Evolutionary conservation across 2,888 invertebrate species (phyloP), one percentile per base, ranked within the genome.

Genomic region (Lucinisca nassula): DNA sequence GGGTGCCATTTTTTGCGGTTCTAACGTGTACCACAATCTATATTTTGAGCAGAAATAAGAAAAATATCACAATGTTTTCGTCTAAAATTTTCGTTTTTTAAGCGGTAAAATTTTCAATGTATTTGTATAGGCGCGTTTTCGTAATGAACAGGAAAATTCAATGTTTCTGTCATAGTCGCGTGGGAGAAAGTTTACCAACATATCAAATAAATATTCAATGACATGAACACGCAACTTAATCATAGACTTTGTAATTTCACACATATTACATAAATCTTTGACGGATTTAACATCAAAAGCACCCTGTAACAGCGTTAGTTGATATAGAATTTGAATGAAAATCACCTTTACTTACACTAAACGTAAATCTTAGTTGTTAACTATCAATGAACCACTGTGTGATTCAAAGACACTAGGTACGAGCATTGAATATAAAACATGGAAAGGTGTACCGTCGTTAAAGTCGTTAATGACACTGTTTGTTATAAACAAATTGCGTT

Each of bases 181-280:
- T 67, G 67, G 67, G 67, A 67, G 67, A 67, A 67, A 21, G 32
- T 35, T 2, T 35, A 67, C 3, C 24, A 12, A 1, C 10, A 35
- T 35, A 67, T 67, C 67, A 21, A 67, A 30, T 55, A n/a, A 61
- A 67, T 58, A 67, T 67, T 32, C 67, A 67, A 35, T 14, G 67
- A 21, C 67, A 67, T 67, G 67, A 67, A 17, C 67, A 35, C 32
- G 35, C 24, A 35, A 35, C 67, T 35, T 67, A 35, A 67, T 35
- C 67, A 67, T 67, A 67, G 17, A 30, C 67, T 67, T 35, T 67
- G 67, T 67, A 67, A 67, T 67, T 67, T 67, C 67, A 67, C 67
- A 30, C 67, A 35, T 67, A 35, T 67, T 67, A 67, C 67, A 35
- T 67, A 67, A 67, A 67, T 67, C 32, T 35, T 67, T 67, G 35